Conservation (phyloP, 35 echinoderm and acorn worm genomes). For the Lytechinus pictus region DNA sequence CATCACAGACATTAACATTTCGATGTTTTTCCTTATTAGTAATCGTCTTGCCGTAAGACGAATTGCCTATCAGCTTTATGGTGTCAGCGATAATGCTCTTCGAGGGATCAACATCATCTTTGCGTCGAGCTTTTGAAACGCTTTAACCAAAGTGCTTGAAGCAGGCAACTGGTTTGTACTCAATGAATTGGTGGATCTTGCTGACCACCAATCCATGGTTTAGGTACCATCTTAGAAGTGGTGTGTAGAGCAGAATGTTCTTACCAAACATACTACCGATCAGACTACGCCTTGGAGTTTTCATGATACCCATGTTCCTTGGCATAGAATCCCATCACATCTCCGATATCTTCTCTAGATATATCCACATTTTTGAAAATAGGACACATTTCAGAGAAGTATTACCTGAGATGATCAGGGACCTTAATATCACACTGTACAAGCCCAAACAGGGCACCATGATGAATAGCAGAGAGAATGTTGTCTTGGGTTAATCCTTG, state of each 20-base stretch:
- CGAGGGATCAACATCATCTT: conserved; percentile 40
- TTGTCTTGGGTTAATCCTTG: neutral
- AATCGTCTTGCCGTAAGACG: conserved; percentile 73
- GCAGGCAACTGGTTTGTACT: conserved; percentile 22
- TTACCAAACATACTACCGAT: conserved; percentile 62
- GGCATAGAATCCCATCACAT: conserved; percentile 56
- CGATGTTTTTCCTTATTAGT: conserved; percentile 62
- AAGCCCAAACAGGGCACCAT: no score
- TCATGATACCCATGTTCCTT: conserved; percentile 30
- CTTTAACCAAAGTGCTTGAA: conserved; percentile 63
- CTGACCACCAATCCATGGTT: conserved; percentile 46
- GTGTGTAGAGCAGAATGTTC: conserved; percentile 46
- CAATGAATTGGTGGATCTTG: conserved; percentile 48
- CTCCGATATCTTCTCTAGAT: conserved; percentile 61
- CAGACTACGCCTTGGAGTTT: conserved; percentile 31
- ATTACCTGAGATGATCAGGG: conserved; percentile 24
- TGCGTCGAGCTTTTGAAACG: conserved; percentile 47
- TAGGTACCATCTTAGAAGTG: conserved; percentile 60
- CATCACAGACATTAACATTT: conserved; percentile 45
- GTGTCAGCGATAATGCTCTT: conserved; percentile 70
- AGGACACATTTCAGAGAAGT: conserved; percentile 73
- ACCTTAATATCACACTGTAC: conserved; percentile 56
- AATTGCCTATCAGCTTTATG: conserved; percentile 71
- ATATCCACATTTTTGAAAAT: conserved; percentile 73
- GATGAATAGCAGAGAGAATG: no score